Evolutionary conservation across 2,113 vertebrate genomes (phyloP).

Genomic region (Psilopsiagon aurifrons): DNA sequence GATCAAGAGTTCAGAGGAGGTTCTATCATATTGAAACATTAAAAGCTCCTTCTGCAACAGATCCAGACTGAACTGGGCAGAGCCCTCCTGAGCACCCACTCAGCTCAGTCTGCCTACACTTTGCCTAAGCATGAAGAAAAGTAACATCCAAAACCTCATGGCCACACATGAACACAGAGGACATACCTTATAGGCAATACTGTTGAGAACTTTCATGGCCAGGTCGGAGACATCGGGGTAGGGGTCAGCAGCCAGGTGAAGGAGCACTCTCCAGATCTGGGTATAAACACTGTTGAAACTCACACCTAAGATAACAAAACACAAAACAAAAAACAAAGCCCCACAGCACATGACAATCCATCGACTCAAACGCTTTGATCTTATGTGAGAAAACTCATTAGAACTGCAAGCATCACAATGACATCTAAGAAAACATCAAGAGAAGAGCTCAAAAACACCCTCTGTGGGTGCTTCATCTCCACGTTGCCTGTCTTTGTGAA

Average conservation of each 20-base stretch:
- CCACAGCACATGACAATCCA: background rate
- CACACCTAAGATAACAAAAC: conserved; percentile 79
- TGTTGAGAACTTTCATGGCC: conserved; percentile 98
- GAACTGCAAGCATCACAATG: background rate
- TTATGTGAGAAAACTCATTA: conserved; percentile 60
- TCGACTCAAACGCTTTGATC: conserved; percentile 5
- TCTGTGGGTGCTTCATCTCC: background rate
- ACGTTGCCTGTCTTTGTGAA: background rate
- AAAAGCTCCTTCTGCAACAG: conserved; percentile 15
- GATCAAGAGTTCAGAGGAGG: background rate
- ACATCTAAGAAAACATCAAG: conserved; percentile 8
- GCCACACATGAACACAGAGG: background rate
- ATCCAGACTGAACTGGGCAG: background rate
- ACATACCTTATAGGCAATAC: conserved; percentile 93
- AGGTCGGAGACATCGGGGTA: conserved; percentile 95
- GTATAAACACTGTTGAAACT: conserved; percentile 99
- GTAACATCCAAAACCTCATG: background rate
- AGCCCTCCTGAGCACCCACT: background rate
- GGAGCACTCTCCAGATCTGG: conserved; percentile 95
- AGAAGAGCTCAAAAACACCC: background rate
- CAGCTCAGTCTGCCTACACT: background rate
- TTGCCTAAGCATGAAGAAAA: background rate
- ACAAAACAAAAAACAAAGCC: background rate
- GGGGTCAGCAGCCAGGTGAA: conserved; percentile 94
- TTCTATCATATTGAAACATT: background rate